These are phyloP conservation scores for Chloebia gouldiae DNA, from an alignment of 2,113 vertebrate species.

Conservation along the genomic window DNA sequence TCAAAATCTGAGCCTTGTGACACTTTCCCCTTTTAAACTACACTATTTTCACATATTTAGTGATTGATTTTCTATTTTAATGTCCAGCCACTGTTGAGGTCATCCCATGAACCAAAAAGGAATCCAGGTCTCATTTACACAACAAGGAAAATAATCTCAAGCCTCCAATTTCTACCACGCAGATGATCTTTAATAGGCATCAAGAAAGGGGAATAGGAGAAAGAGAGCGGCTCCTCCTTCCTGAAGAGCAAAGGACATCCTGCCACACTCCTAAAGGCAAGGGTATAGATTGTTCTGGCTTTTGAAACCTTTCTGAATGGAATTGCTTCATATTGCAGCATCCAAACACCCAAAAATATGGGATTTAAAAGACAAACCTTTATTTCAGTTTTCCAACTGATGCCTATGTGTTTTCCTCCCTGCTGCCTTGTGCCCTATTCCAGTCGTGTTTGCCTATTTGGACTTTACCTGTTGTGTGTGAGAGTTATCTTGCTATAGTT, in stretches of 20 bases:
- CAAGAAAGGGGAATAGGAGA: background rate
- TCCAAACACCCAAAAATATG: background rate
- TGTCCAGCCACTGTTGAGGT: background rate
- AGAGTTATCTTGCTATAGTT: rapidly evolving
- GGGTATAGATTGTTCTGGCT: background rate
- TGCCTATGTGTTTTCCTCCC: background rate
- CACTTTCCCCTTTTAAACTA: background rate
- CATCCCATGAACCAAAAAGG: background rate
- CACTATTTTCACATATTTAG: background rate
- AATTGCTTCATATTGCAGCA: background rate
- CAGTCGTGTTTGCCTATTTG: rapidly evolving
- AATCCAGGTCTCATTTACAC: background rate
- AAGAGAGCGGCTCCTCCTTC: background rate
- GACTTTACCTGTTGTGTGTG: background rate
- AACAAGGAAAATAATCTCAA: background rate
- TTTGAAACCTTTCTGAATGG: background rate
- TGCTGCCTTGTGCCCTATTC: rapidly evolving
- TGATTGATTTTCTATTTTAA: background rate
- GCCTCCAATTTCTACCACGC: background rate
- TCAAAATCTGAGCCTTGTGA: background rate
- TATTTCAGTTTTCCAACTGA: background rate
- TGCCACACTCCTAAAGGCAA: background rate
- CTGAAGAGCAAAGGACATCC: background rate
- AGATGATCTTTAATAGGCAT: background rate
- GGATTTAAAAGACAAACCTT: background rate